These are phyloP conservation scores for Psilopsiagon aurifrons DNA, from an alignment of 2,113 vertebrate species.

Conservation along the genomic window DNA sequence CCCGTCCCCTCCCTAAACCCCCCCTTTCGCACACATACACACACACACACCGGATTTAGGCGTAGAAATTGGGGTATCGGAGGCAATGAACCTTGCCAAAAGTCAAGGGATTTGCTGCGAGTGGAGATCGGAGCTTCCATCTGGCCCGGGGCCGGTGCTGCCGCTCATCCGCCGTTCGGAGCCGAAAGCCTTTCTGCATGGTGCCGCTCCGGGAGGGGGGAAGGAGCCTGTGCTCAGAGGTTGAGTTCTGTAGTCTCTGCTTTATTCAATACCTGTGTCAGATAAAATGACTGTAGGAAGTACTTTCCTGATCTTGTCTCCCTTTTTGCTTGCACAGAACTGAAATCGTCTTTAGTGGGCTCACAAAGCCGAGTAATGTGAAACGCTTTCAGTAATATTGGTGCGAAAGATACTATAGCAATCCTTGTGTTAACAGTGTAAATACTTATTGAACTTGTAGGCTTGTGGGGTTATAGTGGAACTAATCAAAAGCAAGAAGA, in stretches of 20 bases:
- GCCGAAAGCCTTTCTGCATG: fast-evolving
- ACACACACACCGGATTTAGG: no score
- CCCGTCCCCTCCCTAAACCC: no score
- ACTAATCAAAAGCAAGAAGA: conserved; percentile 96
- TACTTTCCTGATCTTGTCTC: neutral
- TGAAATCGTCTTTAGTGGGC: neutral
- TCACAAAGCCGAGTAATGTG: neutral
- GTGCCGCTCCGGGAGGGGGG: neutral
- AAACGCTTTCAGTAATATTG: neutral
- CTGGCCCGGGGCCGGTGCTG: neutral
- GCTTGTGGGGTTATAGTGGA: conserved; percentile 97
- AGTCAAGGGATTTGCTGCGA: fast-evolving
- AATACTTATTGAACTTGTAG: conserved; percentile 68
- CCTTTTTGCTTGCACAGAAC: neutral
- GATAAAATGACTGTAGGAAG: neutral
- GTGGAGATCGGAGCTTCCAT: fast-evolving
- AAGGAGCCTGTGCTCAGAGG: neutral
- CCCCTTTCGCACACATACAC: no score
- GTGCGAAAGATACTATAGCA: neutral
- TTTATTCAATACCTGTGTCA: no score
- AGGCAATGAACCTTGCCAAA: fast-evolving
- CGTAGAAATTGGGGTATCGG: fast-evolving
- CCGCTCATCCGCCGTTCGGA: neutral
- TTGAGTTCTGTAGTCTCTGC: neutral
- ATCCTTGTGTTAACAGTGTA: neutral